These are phyloP conservation scores for Andinoacara biseriatus DNA, from an alignment of 2,113 vertebrate genomes.

Conservation along the genomic window DNA sequence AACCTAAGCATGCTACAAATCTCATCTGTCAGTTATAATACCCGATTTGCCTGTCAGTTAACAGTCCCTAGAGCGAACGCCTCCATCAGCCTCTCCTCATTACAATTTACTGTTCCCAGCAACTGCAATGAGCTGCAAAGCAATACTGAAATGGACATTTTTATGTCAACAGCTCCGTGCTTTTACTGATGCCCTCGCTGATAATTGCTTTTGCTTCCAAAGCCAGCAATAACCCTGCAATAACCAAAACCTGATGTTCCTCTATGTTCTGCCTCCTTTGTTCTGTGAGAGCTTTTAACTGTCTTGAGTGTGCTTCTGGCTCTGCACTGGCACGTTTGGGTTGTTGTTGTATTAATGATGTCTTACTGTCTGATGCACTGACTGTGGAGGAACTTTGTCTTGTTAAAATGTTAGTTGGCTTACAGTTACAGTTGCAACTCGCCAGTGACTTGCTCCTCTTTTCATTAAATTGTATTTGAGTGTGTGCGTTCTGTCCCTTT, in stretches of 20 bases:
- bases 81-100: slow-evolving; percentile 69
- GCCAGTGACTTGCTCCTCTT: neutral
- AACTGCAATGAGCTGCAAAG: slow-evolving; percentile 62
- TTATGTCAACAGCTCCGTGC: slow-evolving; percentile 68
- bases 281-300: slow-evolving; percentile 49
- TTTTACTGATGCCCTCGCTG: slow-evolving; percentile 61
- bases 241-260: slow-evolving; percentile 59
- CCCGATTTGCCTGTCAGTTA: slow-evolving; percentile 64
- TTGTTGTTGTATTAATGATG: slow-evolving; percentile 42
- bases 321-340: slow-evolving; percentile 31
- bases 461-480: neutral
- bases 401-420: slow-evolving; percentile 13
- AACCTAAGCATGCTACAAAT: slow-evolving; percentile 63
- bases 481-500: neutral
- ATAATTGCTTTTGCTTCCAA: slow-evolving; percentile 68
- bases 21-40: slow-evolving; percentile 67
- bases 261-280: slow-evolving; percentile 44
- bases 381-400: slow-evolving; percentile 11
- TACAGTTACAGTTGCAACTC: neutral
- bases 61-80: slow-evolving; percentile 65
- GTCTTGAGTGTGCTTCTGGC: slow-evolving; percentile 42
- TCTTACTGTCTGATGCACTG: slow-evolving; percentile 32
- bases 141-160: slow-evolving; percentile 67
- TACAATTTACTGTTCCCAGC: slow-evolving; percentile 71
- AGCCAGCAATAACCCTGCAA: slow-evolving; percentile 62